Percentiles rank a stretch among this genome's conserved stretches.
These are phyloP conservation scores for Mionectes olivaceus DNA, from an alignment of 2,797 vertebrate species.

Conservation along the genomic window DNA sequence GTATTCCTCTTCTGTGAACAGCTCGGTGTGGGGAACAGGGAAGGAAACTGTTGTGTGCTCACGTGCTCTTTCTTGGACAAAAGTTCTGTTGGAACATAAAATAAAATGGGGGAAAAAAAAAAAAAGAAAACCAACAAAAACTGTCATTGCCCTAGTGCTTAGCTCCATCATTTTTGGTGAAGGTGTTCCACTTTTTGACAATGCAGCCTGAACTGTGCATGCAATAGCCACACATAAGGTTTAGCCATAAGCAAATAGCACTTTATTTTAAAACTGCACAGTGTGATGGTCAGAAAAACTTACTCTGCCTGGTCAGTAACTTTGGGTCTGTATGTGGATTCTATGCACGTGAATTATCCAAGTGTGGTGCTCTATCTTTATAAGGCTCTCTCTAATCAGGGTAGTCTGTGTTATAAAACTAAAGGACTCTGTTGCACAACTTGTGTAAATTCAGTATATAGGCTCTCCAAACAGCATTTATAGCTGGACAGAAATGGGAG, in stretches of 20 bases:
- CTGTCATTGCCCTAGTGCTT: constrained; percentile 67
- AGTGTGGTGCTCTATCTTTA: constrained; percentile 29
- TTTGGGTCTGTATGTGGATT: constrained; percentile 1
- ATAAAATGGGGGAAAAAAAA: constrained; percentile 67
- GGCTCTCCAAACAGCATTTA: not conserved
- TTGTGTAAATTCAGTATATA: not conserved
- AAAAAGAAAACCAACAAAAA: not conserved
- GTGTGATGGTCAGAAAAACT: not conserved
- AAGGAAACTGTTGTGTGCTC: constrained; percentile 70
- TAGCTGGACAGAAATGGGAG: not conserved
- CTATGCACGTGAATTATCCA: constrained; percentile 44
- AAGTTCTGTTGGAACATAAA: constrained; percentile 73
- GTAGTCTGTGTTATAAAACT: not conserved
- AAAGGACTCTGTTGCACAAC: not conserved
- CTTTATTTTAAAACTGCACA: constrained; percentile 38
- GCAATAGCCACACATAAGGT: constrained; percentile 58
- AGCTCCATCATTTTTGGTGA: constrained; percentile 57
- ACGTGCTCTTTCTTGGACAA: constrained; percentile 66
- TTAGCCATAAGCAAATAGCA: constrained; percentile 54
- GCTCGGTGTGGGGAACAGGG: constrained; percentile 64
- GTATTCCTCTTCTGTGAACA: constrained; percentile 63
- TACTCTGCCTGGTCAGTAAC: not conserved
- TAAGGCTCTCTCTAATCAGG: not conserved
- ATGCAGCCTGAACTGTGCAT: constrained; percentile 43
- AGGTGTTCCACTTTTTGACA: constrained; percentile 53